Conservation (phyloP, 2,888 invertebrate genomes). For the Hyposoter didymator region DNA sequence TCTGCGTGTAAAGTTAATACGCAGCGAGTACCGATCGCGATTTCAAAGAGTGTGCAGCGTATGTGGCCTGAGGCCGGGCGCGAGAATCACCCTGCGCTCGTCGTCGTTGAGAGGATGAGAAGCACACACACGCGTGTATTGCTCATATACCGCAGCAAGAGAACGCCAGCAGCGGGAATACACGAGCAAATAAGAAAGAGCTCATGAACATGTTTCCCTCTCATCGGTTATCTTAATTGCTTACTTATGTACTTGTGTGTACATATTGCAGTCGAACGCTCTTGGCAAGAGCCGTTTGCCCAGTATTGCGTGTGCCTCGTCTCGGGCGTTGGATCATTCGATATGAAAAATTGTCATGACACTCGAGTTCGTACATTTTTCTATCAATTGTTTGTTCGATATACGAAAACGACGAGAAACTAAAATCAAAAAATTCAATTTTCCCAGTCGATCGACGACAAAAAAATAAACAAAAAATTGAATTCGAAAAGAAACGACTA, state of each 20-base stretch:
- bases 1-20: slow-evolving; percentile 47
- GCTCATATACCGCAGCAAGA: background rate
- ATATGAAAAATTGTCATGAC: background rate
- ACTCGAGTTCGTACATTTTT: too few species aligned
- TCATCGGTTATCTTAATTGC: slow-evolving; percentile 73
- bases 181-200: slow-evolving; percentile 39
- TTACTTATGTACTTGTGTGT: slow-evolving; percentile 72
- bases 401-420: background rate
- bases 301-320: slow-evolving; percentile 33
- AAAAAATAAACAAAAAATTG: background rate
- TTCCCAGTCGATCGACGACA: background rate
- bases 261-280: slow-evolving; percentile 57
- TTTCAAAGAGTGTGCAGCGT: slow-evolving; percentile 24
- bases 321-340: slow-evolving; percentile 17
- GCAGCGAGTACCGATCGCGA: slow-evolving; percentile 51
- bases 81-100: slow-evolving; percentile 55
- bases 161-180: slow-evolving; percentile 56
- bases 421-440: background rate
- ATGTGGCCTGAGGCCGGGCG: slow-evolving; percentile 39
- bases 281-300: slow-evolving; percentile 69
- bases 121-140: slow-evolving; percentile 21
- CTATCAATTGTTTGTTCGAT: too few species aligned
- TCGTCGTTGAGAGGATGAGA: slow-evolving; percentile 28
- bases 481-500: slow-evolving; percentile 14
- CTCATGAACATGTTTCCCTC: slow-evolving; percentile 64